Conservation (phyloP, 2,113 vertebrate species). For the Micronycteris hirsuta region DNA sequence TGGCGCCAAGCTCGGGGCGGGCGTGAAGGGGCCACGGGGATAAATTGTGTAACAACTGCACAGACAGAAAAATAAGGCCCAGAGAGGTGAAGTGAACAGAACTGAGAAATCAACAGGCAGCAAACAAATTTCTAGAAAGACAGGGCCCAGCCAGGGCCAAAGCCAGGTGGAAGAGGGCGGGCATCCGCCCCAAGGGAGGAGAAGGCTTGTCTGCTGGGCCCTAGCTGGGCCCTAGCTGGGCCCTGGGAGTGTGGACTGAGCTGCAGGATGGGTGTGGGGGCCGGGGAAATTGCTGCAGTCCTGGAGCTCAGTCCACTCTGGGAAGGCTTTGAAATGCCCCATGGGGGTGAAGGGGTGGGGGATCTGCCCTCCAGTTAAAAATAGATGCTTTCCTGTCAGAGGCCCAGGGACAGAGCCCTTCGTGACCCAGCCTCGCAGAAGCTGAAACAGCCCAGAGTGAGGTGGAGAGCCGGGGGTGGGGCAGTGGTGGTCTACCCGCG, state of each 20-base stretch:
- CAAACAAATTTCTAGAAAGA: not conserved
- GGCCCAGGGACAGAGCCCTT: not conserved
- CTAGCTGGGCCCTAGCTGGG: not conserved
- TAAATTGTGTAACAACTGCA: not conserved
- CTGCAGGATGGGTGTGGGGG: not conserved
- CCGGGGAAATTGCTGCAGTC: not conserved
- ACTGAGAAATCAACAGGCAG: not conserved
- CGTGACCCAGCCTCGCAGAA: not conserved
- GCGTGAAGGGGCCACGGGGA: not conserved
- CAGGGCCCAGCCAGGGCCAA: not conserved
- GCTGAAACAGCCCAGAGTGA: rapidly evolving
- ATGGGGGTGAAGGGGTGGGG: too few species aligned
- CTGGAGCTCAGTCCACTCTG: not conserved
- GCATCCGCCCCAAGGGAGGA: rapidly evolving
- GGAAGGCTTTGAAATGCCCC: not conserved
- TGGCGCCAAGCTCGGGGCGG: rapidly evolving
- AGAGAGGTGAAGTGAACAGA: not conserved
- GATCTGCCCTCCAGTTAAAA: not conserved
- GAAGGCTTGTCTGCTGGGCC: not conserved
- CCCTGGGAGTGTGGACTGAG: not conserved
- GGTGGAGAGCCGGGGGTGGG: not conserved
- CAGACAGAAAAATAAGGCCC: not conserved
- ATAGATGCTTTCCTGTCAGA: not conserved
- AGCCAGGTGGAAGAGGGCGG: rapidly evolving
- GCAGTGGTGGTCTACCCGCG: not conserved